phyloP scores from a whole-genome alignment of 2,113 vertebrate genomes.

The Oncorhynchus mykiss region DNA sequence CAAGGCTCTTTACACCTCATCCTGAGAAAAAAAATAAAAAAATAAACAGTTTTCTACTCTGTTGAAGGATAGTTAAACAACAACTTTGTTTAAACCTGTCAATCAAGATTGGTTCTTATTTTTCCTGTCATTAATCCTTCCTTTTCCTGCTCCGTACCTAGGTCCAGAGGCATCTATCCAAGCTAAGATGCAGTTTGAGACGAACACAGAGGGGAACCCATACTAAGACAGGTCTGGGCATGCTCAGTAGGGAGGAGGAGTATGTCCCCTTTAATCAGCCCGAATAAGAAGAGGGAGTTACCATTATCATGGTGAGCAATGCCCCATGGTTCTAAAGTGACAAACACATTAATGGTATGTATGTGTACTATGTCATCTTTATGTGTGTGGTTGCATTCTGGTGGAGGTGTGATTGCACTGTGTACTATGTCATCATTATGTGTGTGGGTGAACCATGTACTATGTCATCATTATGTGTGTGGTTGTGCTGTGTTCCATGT shows the following conservation, averaged over 20 bases:
- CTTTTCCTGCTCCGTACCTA: constrained; percentile 49
- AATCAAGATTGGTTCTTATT: no score
- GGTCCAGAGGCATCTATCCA: constrained; percentile 92
- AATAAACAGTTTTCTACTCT: not conserved
- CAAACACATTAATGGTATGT: not conserved
- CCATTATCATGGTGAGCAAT: not conserved
- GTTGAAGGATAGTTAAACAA: no score
- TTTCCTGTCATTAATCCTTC: no score
- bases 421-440: not conserved
- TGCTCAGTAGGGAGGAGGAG: constrained; percentile 94
- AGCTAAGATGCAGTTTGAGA: constrained; percentile 85
- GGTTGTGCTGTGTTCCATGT: not conserved
- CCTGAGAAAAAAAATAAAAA: constrained; percentile 9
- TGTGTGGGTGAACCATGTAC: not conserved
- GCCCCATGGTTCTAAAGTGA: not conserved
- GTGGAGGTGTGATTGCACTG: not conserved
- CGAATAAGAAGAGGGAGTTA: not conserved
- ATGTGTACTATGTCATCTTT: not conserved
- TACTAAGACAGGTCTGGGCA: constrained; percentile 81
- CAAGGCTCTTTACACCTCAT: constrained; percentile 27
- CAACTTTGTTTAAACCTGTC: no score
- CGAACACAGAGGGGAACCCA: constrained; percentile 68
- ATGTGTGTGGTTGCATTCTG: not conserved
- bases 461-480: not conserved
- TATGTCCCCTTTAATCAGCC: constrained; percentile 84